Base-by-base conservation (phyloP, 2,113 vertebrate species). In the Atherinomorus stipes region DNA sequence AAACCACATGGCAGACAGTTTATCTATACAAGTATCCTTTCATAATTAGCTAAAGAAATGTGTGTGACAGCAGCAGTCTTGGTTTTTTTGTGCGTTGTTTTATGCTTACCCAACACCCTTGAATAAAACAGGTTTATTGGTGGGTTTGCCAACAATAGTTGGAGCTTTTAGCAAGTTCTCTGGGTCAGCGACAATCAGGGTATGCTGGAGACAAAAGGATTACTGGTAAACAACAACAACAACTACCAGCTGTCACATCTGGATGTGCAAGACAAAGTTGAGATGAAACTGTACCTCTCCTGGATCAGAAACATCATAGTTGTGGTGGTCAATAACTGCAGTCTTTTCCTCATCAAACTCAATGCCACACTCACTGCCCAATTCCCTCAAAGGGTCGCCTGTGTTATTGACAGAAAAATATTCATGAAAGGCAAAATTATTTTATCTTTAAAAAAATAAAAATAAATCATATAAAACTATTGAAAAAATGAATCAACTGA, bases 311-410 rank as follows among this genome's bases (percentile, higher is more conserved):
- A 96, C 54, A 4, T 99, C 98, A 0, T 95, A 99, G 92, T 96
- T 97, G 91, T 99, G 98, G 74, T 99, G 98, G 88, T 99, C 98
- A 18, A 99, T 99, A 54, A 99, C 98, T 0, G 95, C 95, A 0
- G 98, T 99, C 85, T 95, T 96, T 57, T 99, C 98, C 85, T 99
- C 98, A n/a, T 99, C 98, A 37, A 99, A 99, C 90, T 99, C 98
- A 0, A 99, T 96, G 2, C 98, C 98, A 11, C 98, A 99, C 85
- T 99, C 98, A 0, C 97, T 99, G 28, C 97, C 98, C 85, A 99
- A 92, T 88, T 99, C 98, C 31, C 98, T 95, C 76, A 99, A 92
- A 0, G 98, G 98, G 79, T 99, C 98, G 1, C 98, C 98, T 99
- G 76, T 52, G 56, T 13, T 61, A 37, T 13, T 59, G 31, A n/a